phyloP scores from a whole-genome alignment of 2,113 vertebrate genomes.

The Percina caprodes region DNA sequence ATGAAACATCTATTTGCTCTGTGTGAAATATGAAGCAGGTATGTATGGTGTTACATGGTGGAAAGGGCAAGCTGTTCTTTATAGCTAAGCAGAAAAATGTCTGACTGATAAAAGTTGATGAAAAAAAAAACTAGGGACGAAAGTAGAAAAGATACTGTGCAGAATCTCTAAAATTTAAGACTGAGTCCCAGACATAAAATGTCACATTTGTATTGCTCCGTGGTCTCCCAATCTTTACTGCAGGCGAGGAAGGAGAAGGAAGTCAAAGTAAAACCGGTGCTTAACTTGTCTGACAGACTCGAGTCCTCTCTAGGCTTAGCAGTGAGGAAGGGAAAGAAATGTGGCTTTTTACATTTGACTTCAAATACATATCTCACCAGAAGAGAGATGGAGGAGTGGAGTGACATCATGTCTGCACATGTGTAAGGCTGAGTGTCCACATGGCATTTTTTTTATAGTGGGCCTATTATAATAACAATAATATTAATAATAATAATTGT shows the following conservation, averaged over 20 bases:
- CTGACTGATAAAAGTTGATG: too few species aligned
- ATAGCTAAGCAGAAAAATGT: too few species aligned
- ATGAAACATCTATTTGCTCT: slow-evolving; percentile 15
- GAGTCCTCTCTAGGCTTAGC: neutral
- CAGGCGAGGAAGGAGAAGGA: neutral
- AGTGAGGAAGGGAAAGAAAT: neutral
- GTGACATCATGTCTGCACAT: neutral
- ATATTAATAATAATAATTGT: too few species aligned
- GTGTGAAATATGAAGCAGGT: neutral
- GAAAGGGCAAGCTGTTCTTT: neutral
- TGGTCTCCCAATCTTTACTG: neutral
- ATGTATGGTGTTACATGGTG: neutral
- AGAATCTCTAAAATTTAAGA: too few species aligned
- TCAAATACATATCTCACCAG: neutral
- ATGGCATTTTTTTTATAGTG: too few species aligned
- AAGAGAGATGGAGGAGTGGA: neutral
- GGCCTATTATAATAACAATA: too few species aligned
- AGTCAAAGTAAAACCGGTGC: neutral
- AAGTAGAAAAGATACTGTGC: too few species aligned
- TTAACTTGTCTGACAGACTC: neutral
- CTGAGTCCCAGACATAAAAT: slow-evolving; percentile 4
- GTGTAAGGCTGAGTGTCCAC: too few species aligned
- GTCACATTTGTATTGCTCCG: neutral
- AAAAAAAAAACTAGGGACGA: too few species aligned
- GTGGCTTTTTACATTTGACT: neutral